Conservation (phyloP, 2,797 vertebrate genomes). For the Pagetopsis macropterus region DNA sequence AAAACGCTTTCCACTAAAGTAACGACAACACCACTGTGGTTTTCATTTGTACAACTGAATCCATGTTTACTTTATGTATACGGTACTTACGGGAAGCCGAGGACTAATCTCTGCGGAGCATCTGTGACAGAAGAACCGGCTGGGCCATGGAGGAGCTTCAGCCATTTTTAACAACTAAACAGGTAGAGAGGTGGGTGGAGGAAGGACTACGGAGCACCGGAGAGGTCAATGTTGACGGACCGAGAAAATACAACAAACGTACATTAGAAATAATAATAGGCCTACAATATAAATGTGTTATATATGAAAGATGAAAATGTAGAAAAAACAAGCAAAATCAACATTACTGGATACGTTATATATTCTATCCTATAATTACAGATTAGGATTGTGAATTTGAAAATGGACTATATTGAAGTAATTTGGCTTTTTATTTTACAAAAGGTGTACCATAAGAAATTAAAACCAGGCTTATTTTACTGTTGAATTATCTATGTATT, state of each 20-base stretch:
- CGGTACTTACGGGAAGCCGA: slow-evolving; percentile 89
- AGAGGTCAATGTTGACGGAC: slow-evolving; percentile 63
- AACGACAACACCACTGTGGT: background rate
- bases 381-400: background rate
- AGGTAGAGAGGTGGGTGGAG: slow-evolving; percentile 46
- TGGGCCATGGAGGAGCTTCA: slow-evolving; percentile 91
- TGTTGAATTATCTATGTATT: background rate
- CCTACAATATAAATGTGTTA: background rate
- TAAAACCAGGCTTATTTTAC: background rate
- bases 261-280: background rate
- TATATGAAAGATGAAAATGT: background rate
- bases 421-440: background rate
- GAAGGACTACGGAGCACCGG: slow-evolving; percentile 66
- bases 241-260: slow-evolving; percentile 32
- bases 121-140: slow-evolving; percentile 96
- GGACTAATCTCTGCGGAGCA: slow-evolving; percentile 94
- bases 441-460: background rate
- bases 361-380: background rate
- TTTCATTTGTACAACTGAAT: background rate
- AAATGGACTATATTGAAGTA: background rate
- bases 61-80: background rate
- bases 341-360: background rate
- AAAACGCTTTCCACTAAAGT: background rate
- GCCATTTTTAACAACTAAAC: slow-evolving; percentile 88
- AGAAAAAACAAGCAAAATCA: background rate